A percentile compares a stretch with the other conserved stretches of the same genome.
Evolutionary conservation across 2,888 invertebrate species (phyloP).

Genomic region (Ectropis crepuscularia): DNA sequence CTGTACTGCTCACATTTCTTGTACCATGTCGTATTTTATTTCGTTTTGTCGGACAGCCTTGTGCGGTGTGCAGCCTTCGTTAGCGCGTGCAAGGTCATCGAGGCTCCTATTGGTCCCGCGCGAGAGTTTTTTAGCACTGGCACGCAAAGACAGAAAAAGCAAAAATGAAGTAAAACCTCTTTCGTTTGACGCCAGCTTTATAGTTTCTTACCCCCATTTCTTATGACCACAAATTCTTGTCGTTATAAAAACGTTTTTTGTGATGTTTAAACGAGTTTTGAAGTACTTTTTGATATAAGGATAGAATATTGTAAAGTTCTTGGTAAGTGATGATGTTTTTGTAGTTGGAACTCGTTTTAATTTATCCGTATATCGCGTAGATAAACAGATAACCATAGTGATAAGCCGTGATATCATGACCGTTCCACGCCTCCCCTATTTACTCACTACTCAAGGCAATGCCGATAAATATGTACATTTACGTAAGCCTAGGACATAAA

Average conservation of each 20-base stretch:
- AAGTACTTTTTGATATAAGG: neutral
- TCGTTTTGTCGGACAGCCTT: constrained; percentile 71
- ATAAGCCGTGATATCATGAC: constrained; percentile 71
- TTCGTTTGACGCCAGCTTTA: constrained; percentile 27
- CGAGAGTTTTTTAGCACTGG: constrained; percentile 47
- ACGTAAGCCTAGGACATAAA: neutral
- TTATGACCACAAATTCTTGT: constrained; percentile 16
- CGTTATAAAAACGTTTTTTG: constrained; percentile 10
- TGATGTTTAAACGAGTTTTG: constrained; percentile 1
- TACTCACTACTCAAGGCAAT: constrained; percentile 50
- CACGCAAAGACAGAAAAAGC: constrained; percentile 35
- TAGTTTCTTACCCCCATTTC: constrained; percentile 24
- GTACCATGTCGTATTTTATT: constrained; percentile 52
- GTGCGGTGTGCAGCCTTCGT: constrained; percentile 78
- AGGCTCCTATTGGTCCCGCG: constrained; percentile 52
- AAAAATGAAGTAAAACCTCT: constrained; percentile 32
- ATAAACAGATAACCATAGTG: constrained; percentile 59
- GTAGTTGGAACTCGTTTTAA: constrained; percentile 49
- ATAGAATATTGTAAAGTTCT: neutral
- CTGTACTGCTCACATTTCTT: constrained; percentile 9
- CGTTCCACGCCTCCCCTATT: constrained; percentile 49
- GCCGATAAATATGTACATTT: constrained; percentile 16
- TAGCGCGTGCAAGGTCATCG: constrained; percentile 78
- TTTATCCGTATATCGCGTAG: constrained; percentile 63
- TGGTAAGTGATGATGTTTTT: constrained; percentile 17